Evolutionary conservation across 2,888 invertebrate genomes (phyloP), one percentile per base, ranked within the genome.

Genomic region (Stegana nigrithorax): DNA sequence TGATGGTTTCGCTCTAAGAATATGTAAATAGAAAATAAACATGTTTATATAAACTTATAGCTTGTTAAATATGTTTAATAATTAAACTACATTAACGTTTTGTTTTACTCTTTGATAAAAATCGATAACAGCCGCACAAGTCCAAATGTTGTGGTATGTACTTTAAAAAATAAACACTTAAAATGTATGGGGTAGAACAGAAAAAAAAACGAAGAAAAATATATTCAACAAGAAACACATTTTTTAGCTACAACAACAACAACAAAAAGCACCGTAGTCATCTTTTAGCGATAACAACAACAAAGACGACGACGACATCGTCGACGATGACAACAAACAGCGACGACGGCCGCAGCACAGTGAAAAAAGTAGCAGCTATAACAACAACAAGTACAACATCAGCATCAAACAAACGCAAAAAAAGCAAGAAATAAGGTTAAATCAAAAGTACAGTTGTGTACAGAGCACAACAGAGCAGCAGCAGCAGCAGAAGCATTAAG

Each of bases 381-480:
- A 67, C 67, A 67, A 66, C 61, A 69, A 66, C 60, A 67, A 69
- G 69, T 63, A 66, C 68, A 66, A 65, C 71, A 65, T 67, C 72
- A 71, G 65, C 71, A 42, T 53, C 57, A 60, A 36, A 67, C 47
- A 58, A 60, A 59, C 65, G 67, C 67, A 73, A 73, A 72, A 72
- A 72, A 67, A 64, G 64, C 62, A 76, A 78, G 79, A 81, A 81
- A 81, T 79, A 80, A 81, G 81, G 78, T 81, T 79, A 80, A 81
- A 80, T 81, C 81, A 77, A 79, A 82, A 81, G 82, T 81, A 81
- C 82, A 81, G 81, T 81, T 81, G 81, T 81, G 81, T 79, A 80
- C 76, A 77, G 73, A 77, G 79, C 72, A 72, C 72, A 77, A 72
- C 79, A 50, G 73, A 78, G 68, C 70, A 70, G 14, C 62, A 67